Conservation (phyloP, 2,113 vertebrate genomes). For the Sebastes fasciatus region DNA sequence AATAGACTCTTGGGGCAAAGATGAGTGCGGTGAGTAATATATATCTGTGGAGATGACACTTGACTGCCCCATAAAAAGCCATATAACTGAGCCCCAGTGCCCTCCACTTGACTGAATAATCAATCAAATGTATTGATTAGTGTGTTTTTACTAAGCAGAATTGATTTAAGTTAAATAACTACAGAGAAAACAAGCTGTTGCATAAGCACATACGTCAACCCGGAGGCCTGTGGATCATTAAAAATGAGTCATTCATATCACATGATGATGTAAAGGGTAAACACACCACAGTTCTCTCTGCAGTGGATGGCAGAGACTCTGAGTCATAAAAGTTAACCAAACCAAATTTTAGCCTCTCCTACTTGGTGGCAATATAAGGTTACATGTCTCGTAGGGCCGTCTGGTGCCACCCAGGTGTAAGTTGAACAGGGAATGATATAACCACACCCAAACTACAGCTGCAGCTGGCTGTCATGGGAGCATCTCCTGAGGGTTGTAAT, state of each 20-base stretch:
- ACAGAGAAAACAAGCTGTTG: constrained; percentile 20
- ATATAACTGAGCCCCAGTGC: constrained; percentile 22
- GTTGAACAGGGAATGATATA: background rate
- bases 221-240: constrained; percentile 3
- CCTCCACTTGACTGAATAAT: constrained; percentile 45
- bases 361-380: background rate
- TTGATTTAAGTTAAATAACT: constrained; percentile 44
- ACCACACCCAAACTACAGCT: constrained; percentile 60
- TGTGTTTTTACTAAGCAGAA: constrained; percentile 40
- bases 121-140: constrained; percentile 58
- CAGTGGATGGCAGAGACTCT: background rate
- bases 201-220: constrained; percentile 2
- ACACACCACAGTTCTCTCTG: background rate
- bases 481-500: constrained; percentile 31
- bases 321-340: background rate
- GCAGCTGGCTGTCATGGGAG: constrained; percentile 34
- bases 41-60: constrained; percentile 45
- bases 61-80: constrained; percentile 41
- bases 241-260: constrained; percentile 24
- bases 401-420: constrained; percentile 16
- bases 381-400: constrained; percentile 9
- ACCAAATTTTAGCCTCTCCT: background rate
- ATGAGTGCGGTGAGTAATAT: constrained; percentile 25
- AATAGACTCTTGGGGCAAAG: constrained; percentile 9
- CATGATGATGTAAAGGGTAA: constrained; percentile 8